These are phyloP conservation scores for Sialis lutaria DNA, from an alignment of 2,888 invertebrate genomes.

Conservation along the genomic window DNA sequence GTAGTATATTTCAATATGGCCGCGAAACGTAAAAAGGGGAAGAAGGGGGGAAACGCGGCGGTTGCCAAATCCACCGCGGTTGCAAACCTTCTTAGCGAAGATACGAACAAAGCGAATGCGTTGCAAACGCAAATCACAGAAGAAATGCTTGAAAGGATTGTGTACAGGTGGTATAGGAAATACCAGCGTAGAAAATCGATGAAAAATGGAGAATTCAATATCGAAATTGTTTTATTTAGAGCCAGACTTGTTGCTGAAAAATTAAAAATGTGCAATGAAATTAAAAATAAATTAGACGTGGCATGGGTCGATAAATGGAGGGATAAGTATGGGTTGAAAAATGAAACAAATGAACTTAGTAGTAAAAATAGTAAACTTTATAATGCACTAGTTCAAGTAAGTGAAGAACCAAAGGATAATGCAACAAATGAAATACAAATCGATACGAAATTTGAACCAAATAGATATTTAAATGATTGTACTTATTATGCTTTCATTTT, in stretches of 20 bases:
- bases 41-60: background rate
- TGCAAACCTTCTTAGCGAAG: background rate
- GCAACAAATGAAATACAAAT: background rate
- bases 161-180: constrained; percentile 5
- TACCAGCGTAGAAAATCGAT: constrained; percentile 3
- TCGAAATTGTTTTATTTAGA: constrained; percentile 2
- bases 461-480: constrained; percentile 16
- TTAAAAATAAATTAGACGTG: constrained; percentile 1
- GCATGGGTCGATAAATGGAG: constrained; percentile 4
- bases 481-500: constrained; percentile 25
- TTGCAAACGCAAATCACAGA: constrained; percentile 1
- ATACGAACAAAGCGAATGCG: background rate
- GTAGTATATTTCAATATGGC: background rate
- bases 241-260: constrained; percentile 3
- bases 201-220: background rate
- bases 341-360: background rate
- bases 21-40: background rate
- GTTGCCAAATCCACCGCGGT: background rate
- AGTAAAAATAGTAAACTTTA: no score
- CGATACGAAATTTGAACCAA: background rate
- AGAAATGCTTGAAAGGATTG: constrained; percentile 5
- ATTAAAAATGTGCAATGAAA: constrained; percentile 1
- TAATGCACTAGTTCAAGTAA: no score
- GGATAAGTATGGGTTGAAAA: constrained; percentile 1
- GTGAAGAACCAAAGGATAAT: no score